phyloP scores from a whole-genome alignment of 2,797 vertebrate genomes.

The Remorina albescens region DNA sequence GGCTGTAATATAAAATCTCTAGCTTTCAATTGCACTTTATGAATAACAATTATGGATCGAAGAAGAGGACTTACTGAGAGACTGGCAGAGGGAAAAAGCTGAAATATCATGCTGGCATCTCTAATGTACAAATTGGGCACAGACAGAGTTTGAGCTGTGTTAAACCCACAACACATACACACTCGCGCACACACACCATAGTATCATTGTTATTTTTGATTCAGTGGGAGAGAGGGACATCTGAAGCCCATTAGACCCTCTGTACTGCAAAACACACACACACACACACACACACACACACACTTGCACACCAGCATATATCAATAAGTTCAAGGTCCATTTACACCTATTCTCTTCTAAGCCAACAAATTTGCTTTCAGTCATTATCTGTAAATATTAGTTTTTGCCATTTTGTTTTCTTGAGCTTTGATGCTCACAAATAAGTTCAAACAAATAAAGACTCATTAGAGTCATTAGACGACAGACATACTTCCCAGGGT shows the following conservation, averaged over 20 bases:
- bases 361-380: constrained; percentile 23
- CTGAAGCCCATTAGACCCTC: constrained; percentile 74
- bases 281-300: constrained; percentile 14
- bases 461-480: constrained; percentile 61
- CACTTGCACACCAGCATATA: no score
- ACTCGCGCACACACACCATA: constrained; percentile 9
- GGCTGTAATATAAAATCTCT: background rate
- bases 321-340: constrained; percentile 30
- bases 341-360: constrained; percentile 37
- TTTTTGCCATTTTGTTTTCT: constrained; percentile 55
- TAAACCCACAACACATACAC: constrained; percentile 38
- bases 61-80: background rate
- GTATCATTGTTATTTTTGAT: constrained; percentile 58
- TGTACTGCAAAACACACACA: constrained; percentile 31
- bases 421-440: constrained; percentile 55
- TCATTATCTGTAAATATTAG: constrained; percentile 46
- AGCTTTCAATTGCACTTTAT: background rate
- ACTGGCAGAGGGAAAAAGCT: background rate
- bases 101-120: constrained; percentile 61
- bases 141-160: constrained; percentile 42
- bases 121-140: constrained; percentile 70
- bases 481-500: constrained; percentile 62
- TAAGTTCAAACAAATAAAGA: constrained; percentile 39
- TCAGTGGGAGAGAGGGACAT: constrained; percentile 56
- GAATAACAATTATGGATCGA: background rate